Percentiles rank a stretch among this genome's conserved stretches.
These are phyloP conservation scores for Trogon surrucura DNA, from an alignment of 2,113 vertebrate species.

Conservation along the genomic window DNA sequence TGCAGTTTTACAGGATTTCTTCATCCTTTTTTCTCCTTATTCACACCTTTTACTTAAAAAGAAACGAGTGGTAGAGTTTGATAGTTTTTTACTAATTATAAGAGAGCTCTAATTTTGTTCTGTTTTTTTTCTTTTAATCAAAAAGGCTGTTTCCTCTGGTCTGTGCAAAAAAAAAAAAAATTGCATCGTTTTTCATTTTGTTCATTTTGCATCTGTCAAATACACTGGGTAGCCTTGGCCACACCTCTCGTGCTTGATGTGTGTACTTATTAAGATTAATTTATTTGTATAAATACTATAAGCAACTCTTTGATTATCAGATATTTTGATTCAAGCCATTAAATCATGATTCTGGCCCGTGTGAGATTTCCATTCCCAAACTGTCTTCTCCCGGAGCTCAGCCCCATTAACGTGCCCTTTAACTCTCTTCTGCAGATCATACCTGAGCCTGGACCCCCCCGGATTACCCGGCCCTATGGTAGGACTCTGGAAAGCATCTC, in stretches of 20 bases:
- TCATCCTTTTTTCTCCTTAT: background rate
- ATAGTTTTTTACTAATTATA: background rate
- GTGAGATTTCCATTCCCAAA: background rate
- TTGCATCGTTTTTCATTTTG: background rate
- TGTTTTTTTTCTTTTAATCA: background rate
- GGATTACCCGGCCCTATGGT: conserved; percentile 86
- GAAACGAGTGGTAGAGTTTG: background rate
- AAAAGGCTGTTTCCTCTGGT: background rate
- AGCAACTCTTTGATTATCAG: background rate
- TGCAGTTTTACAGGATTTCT: background rate
- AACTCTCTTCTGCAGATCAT: conserved; percentile 85
- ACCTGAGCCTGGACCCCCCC: conserved; percentile 86
- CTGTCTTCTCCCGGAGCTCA: background rate
- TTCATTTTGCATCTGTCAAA: background rate
- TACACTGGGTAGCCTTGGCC: background rate
- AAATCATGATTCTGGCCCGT: background rate
- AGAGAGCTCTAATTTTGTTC: background rate
- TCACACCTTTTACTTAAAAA: background rate
- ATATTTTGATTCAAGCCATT: background rate
- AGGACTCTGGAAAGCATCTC: background rate
- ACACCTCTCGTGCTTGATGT: background rate
- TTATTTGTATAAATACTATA: background rate
- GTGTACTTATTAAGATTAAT: background rate
- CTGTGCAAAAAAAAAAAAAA: background rate
- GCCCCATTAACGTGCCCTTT: accelerated